Evolutionary conservation across 2,888 invertebrate genomes (phyloP), one percentile per base, ranked within the genome.

Genomic region (Nudaria mundana): DNA sequence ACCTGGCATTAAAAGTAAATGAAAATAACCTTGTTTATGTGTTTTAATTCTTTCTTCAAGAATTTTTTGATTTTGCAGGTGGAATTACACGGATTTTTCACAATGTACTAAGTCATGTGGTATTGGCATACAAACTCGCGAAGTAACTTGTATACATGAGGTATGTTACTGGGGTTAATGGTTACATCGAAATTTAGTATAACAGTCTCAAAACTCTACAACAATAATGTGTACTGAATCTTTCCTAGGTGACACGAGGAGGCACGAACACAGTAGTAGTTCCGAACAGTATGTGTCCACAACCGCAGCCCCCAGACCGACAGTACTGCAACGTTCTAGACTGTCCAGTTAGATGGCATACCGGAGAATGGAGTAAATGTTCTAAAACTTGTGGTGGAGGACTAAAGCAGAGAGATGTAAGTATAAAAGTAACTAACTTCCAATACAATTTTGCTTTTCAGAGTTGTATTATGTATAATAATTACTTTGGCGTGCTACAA

Each of bases 361-460:
- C 94, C 0, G 94, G 94, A 0, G 94, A 95, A 33, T 98, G 98
- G 98, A 93, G 94, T 13, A 94, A 96, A 81, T 99, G 98, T 74
- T 95, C 96, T 8, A 95, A 94, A 73, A 92, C 95, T n/a, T 99
- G 98, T 71, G 98, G 97, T 0, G 95, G 95, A 8, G 98, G 98
- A 0, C 89, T 95, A 36, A 97, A 98, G 76, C 94, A 93, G 36
- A 91, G 98, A 55, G 91, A 92, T 50, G 93, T 95, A 25, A 43
- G 56, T 39, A 20, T 6, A 24, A 18, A 20, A 15, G 3, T 7
- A 11, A n/a, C n/a, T n/a, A n/a, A n/a, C n/a, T n/a, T n/a, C n/a
- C n/a, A n/a, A n/a, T n/a, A n/a, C n/a, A n/a, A n/a, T n/a, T n/a
- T n/a, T n/a, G n/a, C n/a, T n/a, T n/a, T n/a, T n/a, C n/a, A n/a